Evolutionary conservation across 2,888 invertebrate genomes (phyloP), one percentile per base, ranked within the genome.

Genomic region (Stictocephala bisonia): DNA sequence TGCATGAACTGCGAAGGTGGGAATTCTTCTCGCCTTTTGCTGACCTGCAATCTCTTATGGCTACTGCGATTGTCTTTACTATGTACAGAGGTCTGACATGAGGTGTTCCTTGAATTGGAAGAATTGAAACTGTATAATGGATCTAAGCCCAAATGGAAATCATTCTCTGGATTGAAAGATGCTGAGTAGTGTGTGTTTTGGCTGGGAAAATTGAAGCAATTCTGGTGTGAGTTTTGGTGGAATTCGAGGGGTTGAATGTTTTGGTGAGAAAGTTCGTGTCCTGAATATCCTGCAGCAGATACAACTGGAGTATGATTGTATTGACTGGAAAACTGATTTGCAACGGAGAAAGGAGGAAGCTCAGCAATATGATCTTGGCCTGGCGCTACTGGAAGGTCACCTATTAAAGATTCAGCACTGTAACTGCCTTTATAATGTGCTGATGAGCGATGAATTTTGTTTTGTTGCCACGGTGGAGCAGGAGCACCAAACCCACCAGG

Each of bases 361-460:
- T 64, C 66, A 11, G 72, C 24, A 11, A 51, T 7, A 13, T 66
- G 31, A 0, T 50, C 64, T 31, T 72, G 51, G 3, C 29, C 24
- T 26, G 48, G 50, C 2, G 72, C 29, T 22, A n/a, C 18, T 9
- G 58, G 44, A 11, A 66, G 64, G 11, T 48, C 71, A 18, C 74
- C 76, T 9, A 79, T 79, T 40, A 80, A 68, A 18, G 80, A 79
- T 51, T 80, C 80, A 3, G 80, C 80, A 72, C 79, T 79, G 68
- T 79, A 79, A 58, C 76, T 79, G 0, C 83, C 3, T 86, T 87
- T 77, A 85, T 85, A 75, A 85, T 86, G 77, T 87, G 51, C 29
- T 29, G 60, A 20, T 3, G 29, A 44, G 11, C 58, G 7, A n/a
- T 18, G 29, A 13, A 22, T 22, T 26, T 71, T 60, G 13, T 56